These are phyloP conservation scores for Harpagoxenus sublaevis DNA, from an alignment of 2,888 invertebrate species.

Conservation along the genomic window DNA sequence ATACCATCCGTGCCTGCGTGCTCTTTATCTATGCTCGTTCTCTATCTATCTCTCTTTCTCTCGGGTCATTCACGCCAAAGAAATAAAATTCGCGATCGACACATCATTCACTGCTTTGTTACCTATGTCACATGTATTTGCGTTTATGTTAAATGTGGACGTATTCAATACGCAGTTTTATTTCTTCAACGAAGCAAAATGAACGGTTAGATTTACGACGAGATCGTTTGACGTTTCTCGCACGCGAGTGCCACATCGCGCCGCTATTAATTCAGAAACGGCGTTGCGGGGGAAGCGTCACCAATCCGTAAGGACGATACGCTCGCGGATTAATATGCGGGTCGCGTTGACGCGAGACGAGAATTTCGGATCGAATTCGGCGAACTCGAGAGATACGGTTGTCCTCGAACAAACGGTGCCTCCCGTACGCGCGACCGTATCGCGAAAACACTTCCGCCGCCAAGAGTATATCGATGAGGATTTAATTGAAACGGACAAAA, in stretches of 20 bases:
- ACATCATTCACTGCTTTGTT: neutral
- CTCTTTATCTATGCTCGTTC: neutral
- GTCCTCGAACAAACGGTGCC: neutral
- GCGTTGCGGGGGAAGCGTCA: neutral
- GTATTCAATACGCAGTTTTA: neutral
- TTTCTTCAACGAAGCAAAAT: neutral
- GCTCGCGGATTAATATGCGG: conserved; percentile 34
- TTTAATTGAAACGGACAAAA: conserved; percentile 69
- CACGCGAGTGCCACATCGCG: neutral
- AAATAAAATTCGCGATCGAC: conserved; percentile 12
- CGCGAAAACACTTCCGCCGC: conserved; percentile 38
- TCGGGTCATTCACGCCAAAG: neutral
- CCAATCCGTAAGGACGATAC: neutral
- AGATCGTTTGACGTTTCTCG: neutral
- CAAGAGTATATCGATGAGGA: conserved; percentile 58
- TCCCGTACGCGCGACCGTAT: conserved; percentile 7
- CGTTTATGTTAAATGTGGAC: neutral
- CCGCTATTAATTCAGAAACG: conserved; percentile 30
- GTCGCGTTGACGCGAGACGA: conserved; percentile 23
- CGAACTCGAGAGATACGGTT: neutral
- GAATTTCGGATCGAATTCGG: conserved; percentile 27
- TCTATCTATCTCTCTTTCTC: neutral
- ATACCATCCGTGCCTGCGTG: conserved; percentile 37
- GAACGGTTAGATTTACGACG: neutral
- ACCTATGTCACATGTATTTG: too few relatives aligned